Percentiles rank a stretch among this genome's conserved stretches.
Conservation (phyloP, 2,797 vertebrate species). For the Gallinago solitaria region DNA sequence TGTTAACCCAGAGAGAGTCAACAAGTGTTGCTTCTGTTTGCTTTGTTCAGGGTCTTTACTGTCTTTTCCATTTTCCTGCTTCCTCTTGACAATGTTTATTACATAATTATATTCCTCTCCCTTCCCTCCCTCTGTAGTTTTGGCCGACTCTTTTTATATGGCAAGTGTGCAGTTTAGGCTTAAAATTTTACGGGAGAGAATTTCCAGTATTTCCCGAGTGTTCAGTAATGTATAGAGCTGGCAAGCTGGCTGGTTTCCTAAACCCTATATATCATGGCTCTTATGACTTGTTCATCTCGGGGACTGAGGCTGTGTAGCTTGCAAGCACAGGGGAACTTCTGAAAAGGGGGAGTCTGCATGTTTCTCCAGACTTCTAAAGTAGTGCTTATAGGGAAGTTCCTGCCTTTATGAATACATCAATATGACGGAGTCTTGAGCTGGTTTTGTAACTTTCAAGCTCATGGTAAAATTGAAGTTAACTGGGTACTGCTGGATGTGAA, state of each 20-base stretch:
- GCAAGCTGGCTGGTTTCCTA: background rate
- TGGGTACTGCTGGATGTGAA: background rate
- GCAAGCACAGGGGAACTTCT: background rate
- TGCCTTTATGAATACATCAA: background rate
- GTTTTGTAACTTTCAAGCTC: background rate
- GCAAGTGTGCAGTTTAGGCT: background rate
- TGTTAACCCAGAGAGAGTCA: background rate
- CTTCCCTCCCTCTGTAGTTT: background rate
- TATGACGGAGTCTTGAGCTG: background rate
- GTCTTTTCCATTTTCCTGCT: background rate
- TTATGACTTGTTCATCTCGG: fast-evolving
- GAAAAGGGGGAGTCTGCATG: background rate
- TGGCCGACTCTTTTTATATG: background rate
- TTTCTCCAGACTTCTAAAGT: background rate
- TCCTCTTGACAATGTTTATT: background rate
- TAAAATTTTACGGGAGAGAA: background rate
- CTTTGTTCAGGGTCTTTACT: background rate
- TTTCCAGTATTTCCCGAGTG: background rate
- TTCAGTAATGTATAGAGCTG: background rate
- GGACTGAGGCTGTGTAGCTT: background rate
- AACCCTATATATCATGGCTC: background rate
- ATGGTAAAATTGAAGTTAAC: background rate
- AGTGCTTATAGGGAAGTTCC: background rate
- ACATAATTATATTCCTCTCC: background rate
- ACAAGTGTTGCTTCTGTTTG: background rate